phyloP scores from a whole-genome alignment of 2,113 vertebrate species.

The Heterochromis multidens region DNA sequence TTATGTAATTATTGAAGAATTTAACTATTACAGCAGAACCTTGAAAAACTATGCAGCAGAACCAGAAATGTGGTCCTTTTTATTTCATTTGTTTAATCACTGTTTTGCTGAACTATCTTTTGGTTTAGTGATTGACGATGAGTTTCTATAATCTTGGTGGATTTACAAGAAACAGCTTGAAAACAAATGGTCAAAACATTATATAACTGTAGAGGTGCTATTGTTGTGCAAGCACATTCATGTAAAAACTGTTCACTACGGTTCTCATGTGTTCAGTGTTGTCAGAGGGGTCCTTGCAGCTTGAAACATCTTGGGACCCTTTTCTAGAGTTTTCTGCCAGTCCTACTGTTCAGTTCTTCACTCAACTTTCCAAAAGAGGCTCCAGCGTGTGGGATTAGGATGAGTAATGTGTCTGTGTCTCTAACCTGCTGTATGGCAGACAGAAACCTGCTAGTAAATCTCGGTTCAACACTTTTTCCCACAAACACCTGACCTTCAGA shows the following conservation, averaged over 20 bases:
- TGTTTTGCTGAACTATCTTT: too few relatives aligned
- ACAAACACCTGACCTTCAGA: neutral
- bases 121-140: too few relatives aligned
- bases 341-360: neutral
- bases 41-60: too few relatives aligned
- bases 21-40: too few relatives aligned
- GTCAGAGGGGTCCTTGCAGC: neutral
- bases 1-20: too few relatives aligned
- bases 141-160: too few relatives aligned
- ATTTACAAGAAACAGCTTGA: too few relatives aligned
- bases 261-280: neutral
- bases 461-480: slow-evolving; percentile 7
- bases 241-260: neutral
- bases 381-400: neutral
- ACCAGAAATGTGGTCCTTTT: too few relatives aligned
- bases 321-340: neutral
- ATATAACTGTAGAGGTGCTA: too few relatives aligned
- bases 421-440: slow-evolving; percentile 61
- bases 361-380: neutral
- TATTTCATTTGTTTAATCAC: too few relatives aligned
- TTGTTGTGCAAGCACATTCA: neutral
- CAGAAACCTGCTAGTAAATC: slow-evolving; percentile 39
- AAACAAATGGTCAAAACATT: too few relatives aligned
- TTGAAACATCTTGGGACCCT: neutral
- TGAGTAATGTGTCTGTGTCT: neutral